A percentile compares a stretch with the other conserved stretches of the same genome.
These are phyloP conservation scores for Phasia obesa DNA, from an alignment of 2,888 invertebrate species.

Conservation along the genomic window DNA sequence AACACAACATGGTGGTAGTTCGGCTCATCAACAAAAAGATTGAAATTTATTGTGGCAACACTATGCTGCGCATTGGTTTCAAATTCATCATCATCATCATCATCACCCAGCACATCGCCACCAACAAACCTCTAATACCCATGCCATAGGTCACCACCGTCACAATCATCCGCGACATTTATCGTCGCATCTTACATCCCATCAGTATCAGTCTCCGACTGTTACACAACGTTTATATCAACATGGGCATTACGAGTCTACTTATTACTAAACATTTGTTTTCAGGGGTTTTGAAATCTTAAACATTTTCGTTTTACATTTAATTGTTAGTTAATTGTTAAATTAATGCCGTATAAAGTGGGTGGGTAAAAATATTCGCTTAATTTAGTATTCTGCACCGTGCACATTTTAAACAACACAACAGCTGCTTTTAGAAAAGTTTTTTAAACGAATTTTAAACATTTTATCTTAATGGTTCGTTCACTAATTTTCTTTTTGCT, in stretches of 20 bases:
- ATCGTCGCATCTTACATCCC: constrained; percentile 74
- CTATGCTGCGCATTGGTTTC: constrained; percentile 79
- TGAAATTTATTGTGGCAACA: constrained; percentile 80
- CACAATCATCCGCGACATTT: constrained; percentile 23
- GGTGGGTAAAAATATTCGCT: constrained; percentile 15
- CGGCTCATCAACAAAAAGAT: constrained; percentile 78
- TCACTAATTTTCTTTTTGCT: constrained; percentile 24
- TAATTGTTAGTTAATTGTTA: constrained; percentile 45
- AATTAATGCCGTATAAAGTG: constrained; percentile 32
- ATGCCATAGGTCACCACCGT: constrained; percentile 70
- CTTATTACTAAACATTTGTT: constrained; percentile 66
- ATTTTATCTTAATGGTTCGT: background rate
- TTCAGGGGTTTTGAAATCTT: constrained; percentile 58
- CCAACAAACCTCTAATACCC: constrained; percentile 46
- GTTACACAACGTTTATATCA: constrained; percentile 47
- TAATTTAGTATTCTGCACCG: background rate
- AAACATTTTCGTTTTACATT: constrained; percentile 15
- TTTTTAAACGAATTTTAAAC: background rate
- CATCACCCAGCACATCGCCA: constrained; percentile 70
- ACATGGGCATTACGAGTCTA: constrained; percentile 68
- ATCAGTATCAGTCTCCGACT: constrained; percentile 27
- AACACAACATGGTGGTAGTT: constrained; percentile 56
- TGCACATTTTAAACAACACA: background rate
- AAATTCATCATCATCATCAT: constrained; percentile 71
- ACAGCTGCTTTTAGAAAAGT: background rate